These are phyloP conservation scores for Homalodisca vitripennis DNA, from an alignment of 1,140 invertebrate species.

Conservation along the genomic window DNA sequence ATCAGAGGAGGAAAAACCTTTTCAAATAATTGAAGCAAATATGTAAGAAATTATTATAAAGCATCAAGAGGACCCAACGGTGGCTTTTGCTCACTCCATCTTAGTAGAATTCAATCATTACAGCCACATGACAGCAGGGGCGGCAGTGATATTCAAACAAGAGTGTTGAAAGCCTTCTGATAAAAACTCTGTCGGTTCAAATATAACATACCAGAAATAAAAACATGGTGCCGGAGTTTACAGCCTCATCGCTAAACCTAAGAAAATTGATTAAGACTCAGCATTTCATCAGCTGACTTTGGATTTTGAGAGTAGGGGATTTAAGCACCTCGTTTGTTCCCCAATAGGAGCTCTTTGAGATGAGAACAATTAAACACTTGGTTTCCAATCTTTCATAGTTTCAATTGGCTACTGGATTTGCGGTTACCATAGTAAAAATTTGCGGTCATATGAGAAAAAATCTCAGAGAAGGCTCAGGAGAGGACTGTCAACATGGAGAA, in stretches of 20 bases:
- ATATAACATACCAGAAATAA: neutral
- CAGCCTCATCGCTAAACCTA: neutral
- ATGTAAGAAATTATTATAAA: neutral
- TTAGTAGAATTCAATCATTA: neutral
- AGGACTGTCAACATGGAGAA: neutral
- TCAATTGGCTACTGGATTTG: neutral
- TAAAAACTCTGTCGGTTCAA: neutral
- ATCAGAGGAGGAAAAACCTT: neutral
- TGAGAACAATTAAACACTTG: neutral
- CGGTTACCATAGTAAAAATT: neutral
- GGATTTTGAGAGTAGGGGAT: neutral
- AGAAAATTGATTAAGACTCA: neutral
- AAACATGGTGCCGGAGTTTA: neutral
- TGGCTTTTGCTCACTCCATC: constrained; percentile 3
- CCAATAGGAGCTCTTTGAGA: neutral
- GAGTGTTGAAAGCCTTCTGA: neutral
- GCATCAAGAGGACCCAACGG: neutral
- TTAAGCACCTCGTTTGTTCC: neutral
- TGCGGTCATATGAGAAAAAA: constrained; percentile 8
- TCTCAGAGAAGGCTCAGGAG: neutral
- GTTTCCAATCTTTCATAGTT: neutral
- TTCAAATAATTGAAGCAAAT: neutral
- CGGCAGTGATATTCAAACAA: neutral
- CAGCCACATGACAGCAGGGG: neutral
- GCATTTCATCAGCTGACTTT: neutral